Base-by-base conservation (phyloP, 2,888 invertebrate species). In the Tenthredo mesomela region DNA sequence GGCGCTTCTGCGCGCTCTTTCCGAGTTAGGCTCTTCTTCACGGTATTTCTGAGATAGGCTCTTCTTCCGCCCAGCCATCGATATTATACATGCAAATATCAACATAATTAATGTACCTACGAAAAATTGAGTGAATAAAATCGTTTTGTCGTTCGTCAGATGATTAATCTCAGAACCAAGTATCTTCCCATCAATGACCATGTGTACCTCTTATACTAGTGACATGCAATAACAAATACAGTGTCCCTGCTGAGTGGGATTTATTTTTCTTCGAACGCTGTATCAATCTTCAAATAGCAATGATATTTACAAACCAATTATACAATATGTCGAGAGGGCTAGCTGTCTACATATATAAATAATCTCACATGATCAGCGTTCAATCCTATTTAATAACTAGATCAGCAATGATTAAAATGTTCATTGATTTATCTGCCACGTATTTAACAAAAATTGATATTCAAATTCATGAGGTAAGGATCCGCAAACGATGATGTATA, bases 181-280 rank as follows among this genome's bases (percentile, higher is more conserved):
- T 43, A 25, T 21, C 71, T 73, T 25, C 43, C 21, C 40, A 73
- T 73, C 71, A 25, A 73, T 73, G 18, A 73, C 43, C 43, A 43
- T 73, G 21, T n/a, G 77, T 33, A 54, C 40, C 50, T 54, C 77
- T 77, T 40, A 54, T 6, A 7, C 54, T 21, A 50, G 50, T 77
- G 77, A 50, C 29, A 33, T 18, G 33, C 25, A 40, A 77, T 50
- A 77, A 77, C 54, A 77, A 77, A 77, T 54, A 77, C 54, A 54
- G 54, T 50, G 29, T 50, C 77, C 9, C 15, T 29, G 50, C 29
- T 77, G 54, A 77, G 77, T 54, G 10, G 18, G 29, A 77, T 77
- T 77, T 50, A 54, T 77, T 50, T 77, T 77, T 54, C 77, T 54
- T 77, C 54, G 10, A 50, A 77, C 77, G 29, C 18, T 54, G 47